These are phyloP conservation scores for Zaprionus inermis DNA, from an alignment of 1,140 invertebrate genomes.

Conservation along the genomic window DNA sequence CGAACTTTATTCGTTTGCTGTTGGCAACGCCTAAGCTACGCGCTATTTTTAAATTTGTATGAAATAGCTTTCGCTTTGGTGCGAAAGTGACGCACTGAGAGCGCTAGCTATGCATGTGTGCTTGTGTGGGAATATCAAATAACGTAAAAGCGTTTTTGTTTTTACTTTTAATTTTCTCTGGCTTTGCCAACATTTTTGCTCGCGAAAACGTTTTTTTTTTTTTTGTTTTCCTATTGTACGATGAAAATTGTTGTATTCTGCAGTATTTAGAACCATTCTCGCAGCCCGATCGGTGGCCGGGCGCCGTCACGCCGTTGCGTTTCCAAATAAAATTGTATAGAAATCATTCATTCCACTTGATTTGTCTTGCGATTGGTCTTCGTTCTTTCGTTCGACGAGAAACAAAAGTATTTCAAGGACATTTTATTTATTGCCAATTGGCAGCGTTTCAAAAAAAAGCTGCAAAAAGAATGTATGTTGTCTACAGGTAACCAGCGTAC, in stretches of 20 bases:
- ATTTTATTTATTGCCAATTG: constrained; percentile 53
- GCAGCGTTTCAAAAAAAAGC: constrained; percentile 59
- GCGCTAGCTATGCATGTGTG: constrained; percentile 21
- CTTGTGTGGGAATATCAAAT: constrained; percentile 67
- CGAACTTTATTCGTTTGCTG: constrained; percentile 36
- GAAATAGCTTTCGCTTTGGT: constrained; percentile 55
- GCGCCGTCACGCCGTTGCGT: constrained; percentile 41
- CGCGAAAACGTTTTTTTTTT: constrained; percentile 37
- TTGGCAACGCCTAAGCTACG: constrained; percentile 63
- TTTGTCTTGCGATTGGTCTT: constrained; percentile 47
- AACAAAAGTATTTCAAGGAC: constrained; percentile 74
- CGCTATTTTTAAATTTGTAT: constrained; percentile 75
- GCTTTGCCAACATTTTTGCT: constrained; percentile 67
- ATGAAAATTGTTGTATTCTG: constrained; percentile 42
- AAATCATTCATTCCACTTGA: constrained; percentile 45
- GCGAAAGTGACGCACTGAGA: constrained; percentile 53
- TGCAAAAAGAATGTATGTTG: constrained; percentile 12
- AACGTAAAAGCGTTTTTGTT: constrained; percentile 58
- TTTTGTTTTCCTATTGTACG: constrained; percentile 21
- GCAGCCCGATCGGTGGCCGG: constrained; percentile 29
- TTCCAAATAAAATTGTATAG: constrained; percentile 58
- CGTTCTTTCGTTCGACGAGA: constrained; percentile 14
- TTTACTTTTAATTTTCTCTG: constrained; percentile 26
- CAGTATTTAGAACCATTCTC: constrained; percentile 62
- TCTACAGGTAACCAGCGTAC: constrained; percentile 57